Evolutionary conservation across 2,797 vertebrate genomes (phyloP), one percentile per base, ranked within the genome.

Genomic region (Sphenodon punctatus): DNA sequence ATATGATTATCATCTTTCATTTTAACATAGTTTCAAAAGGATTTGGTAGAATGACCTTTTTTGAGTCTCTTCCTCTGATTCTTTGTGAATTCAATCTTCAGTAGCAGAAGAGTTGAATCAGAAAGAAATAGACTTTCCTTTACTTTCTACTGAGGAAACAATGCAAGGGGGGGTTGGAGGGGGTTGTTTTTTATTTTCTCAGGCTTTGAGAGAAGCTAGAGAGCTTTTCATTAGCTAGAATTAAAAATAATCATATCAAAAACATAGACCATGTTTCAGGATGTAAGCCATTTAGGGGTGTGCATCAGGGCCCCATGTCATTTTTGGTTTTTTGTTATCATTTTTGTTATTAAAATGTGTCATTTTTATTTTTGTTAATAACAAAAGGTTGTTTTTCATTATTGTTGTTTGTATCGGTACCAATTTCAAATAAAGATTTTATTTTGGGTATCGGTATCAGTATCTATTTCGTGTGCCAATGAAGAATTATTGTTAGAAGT

Each of bases 1-100:
- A 75, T 25, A 63, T 45, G 36, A 67, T 88, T 64, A n/a, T 58
- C 51, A 12, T 17, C 39, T 22, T 17, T 56, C 45, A 75, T 85
- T 86, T 67, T 25, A 76, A 78, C 86, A 1, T 2, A 38, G 42
- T 73, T 89, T 84, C 72, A 89, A 81, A 91, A 78, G 15, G 46
- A 27, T 72, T 71, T 67, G 32, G 61, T 39, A 55, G 53, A 81
- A 56, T 60, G 80, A 92, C 85, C 80, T 91, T 88, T 84, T 67
- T 63, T 70, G 7, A 58, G 70, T 64, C n/a, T 75, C 74, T 89
- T 82, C 43, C 70, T 65, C 59, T 32, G 67, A 48, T 68, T 78
- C 65, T 43, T 71, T 79, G 69, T 82, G 85, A 70, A 79, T 67
- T 80, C 65, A 76, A 25, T 63, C 78, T 79, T 67, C 69, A 69